Base-by-base conservation (phyloP, 2,113 vertebrate species). In the Pachycephala philippinensis region DNA sequence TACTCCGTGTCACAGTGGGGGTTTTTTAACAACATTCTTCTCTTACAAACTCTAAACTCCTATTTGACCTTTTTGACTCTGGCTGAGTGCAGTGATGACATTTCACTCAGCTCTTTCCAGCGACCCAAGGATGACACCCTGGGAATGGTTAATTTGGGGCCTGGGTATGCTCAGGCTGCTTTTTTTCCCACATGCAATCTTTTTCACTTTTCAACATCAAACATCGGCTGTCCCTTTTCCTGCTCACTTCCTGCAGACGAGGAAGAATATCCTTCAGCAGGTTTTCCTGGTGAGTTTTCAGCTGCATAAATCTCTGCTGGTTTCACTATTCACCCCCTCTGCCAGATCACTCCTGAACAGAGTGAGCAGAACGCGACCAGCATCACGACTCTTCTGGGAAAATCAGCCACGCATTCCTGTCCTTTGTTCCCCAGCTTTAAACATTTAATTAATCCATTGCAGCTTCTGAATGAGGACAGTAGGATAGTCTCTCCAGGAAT, bases 371-470 rank as follows among this genome's bases (percentile, higher is more conserved):
- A 23, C 33, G 70, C 24, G 54, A 16, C 15, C n/a, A 70, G 23
- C 63, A 80, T 50, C 94, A 44, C 1, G 0, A 19, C 45, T 65
- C 50, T 59, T 24, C 35, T 84, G 72, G 76, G 84, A 92, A 93
- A 90, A 89, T 50, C 72, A 81, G 15, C 60, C 64, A 42, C 7
- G 1, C 59, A 39, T 85, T 79, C 70, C 70, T 42, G 8, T 13
- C 91, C 91, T 95, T 96, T 92, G 64, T 54, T 86, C 21, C 54
- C 33, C n/a, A 23, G 47, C 80, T 81, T 87, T 63, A 42, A 66
- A 66, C 30, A 20, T 26, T 61, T 87, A 74, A 95, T 87, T 92
- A 81, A 74, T 61, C 54, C 77, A 52, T 26, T 15, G 27, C 33
- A 90, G 44, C 31, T 53, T 76, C 30, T 87, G 68, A 90, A 63